phyloP scores from a whole-genome alignment of 2,797 vertebrate genomes.

The Sebastes hubbsi region DNA sequence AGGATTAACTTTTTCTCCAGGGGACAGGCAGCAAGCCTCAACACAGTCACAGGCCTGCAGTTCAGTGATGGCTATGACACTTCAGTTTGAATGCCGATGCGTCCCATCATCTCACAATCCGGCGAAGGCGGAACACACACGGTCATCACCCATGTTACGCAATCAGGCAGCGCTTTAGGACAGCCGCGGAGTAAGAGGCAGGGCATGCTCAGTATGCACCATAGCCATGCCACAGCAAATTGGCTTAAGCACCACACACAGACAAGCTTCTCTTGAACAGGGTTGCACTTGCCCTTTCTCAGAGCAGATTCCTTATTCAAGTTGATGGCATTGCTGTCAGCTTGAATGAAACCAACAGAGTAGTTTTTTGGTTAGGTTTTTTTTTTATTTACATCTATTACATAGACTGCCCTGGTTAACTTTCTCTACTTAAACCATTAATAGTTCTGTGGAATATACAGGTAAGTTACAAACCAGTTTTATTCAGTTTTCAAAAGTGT shows the following conservation, averaged over 20 bases:
- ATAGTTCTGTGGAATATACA: neutral
- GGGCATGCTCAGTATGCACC: conserved; percentile 78
- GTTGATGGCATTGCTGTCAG: conserved; percentile 60
- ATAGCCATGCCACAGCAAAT: conserved; percentile 78
- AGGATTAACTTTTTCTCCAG: conserved; percentile 22
- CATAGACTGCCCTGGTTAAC: neutral
- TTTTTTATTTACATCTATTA: conserved; percentile 6
- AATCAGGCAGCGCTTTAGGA: conserved; percentile 79
- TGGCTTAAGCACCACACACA: conserved; percentile 77
- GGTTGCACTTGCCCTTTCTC: conserved; percentile 73
- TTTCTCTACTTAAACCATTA: neutral
- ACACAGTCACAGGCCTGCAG: conserved; percentile 47
- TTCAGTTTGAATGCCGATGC: conserved; percentile 66
- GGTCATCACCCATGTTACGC: conserved; percentile 76
- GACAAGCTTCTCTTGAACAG: conserved; percentile 71
- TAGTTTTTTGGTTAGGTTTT: conserved; percentile 31
- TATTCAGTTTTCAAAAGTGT: neutral
- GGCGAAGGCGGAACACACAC: conserved; percentile 71
- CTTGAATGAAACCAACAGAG: conserved; percentile 66
- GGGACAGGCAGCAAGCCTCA: conserved; percentile 53
- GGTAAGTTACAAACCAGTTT: neutral
- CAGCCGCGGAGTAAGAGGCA: conserved; percentile 69
- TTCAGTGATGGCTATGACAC: conserved; percentile 35
- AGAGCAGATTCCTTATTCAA: conserved; percentile 65
- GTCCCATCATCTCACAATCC: conserved; percentile 69